Conservation (phyloP, 2,797 vertebrate genomes). For the Botia almorhae region DNA sequence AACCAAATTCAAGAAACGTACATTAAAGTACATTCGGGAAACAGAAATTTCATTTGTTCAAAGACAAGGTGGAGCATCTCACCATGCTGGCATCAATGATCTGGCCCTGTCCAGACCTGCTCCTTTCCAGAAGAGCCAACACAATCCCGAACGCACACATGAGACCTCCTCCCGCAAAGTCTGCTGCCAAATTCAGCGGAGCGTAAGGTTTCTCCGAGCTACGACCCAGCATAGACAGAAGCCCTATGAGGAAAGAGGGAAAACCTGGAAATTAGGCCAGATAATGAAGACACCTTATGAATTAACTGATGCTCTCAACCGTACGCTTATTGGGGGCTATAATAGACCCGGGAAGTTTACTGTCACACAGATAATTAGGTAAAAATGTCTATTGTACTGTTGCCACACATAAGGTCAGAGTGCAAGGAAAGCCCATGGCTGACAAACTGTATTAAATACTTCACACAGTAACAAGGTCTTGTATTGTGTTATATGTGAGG, state of each 20-base stretch:
- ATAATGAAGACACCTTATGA: neutral
- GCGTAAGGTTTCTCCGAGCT: conserved; percentile 84
- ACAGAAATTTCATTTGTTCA: neutral
- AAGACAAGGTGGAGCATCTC: conserved; percentile 59
- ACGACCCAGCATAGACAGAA: conserved; percentile 88
- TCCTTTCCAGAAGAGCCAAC: conserved; percentile 87
- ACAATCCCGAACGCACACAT: conserved; percentile 87
- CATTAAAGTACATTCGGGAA: neutral
- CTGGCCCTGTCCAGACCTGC: conserved; percentile 87
- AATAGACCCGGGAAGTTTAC: neutral
- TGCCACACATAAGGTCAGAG: neutral
- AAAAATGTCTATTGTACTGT: neutral
- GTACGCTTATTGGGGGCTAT: neutral
- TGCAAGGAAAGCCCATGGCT: neutral
- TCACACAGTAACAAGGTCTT: neutral
- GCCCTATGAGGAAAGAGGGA: conserved; percentile 73
- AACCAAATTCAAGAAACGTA: neutral
- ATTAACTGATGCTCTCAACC: neutral
- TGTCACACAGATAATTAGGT: neutral
- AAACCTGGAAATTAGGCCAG: neutral
- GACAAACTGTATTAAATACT: neutral
- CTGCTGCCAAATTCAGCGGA: conserved; percentile 89
- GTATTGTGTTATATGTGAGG: neutral
- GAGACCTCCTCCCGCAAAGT: conserved; percentile 90
- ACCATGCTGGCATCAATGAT: conserved; percentile 93